Evolutionary conservation across 2,113 vertebrate genomes (phyloP).

Genomic region (Aspidoscelis tigris): DNA sequence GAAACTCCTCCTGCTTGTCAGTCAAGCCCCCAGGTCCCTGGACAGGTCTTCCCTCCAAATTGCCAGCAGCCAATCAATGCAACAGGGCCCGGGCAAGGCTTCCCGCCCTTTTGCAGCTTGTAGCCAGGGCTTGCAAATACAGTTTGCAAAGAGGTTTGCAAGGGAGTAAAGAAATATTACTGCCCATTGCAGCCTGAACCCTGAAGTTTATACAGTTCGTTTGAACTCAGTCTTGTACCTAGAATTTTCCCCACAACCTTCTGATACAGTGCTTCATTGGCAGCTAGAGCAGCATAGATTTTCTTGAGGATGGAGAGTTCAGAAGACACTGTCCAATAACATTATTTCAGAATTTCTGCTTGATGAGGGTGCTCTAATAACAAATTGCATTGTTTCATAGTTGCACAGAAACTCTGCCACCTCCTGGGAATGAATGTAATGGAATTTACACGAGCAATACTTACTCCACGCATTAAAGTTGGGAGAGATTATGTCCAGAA

Average conservation of each 20-base stretch:
- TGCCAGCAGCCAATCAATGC: too few relatives aligned
- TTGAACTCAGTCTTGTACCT: background rate
- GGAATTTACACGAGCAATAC: slow-evolving; percentile 98
- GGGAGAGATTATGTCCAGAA: slow-evolving; percentile 98
- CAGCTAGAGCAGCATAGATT: background rate
- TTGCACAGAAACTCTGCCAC: slow-evolving; percentile 97
- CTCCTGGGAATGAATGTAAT: slow-evolving; percentile 96
- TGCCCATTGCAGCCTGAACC: too few relatives aligned
- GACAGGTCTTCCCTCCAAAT: too few relatives aligned
- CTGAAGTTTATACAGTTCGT: too few relatives aligned
- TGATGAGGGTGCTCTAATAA: background rate
- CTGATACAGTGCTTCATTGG: background rate
- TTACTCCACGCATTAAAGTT: slow-evolving; percentile 97
- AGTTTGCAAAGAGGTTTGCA: too few relatives aligned
- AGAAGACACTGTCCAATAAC: background rate
- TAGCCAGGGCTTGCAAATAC: too few relatives aligned
- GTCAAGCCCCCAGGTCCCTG: too few relatives aligned
- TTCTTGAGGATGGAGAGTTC: background rate
- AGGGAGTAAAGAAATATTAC: too few relatives aligned
- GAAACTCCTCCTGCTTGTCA: too few relatives aligned
- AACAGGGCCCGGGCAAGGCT: too few relatives aligned
- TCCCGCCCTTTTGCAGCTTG: too few relatives aligned
- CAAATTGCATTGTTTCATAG: slow-evolving; percentile 64
- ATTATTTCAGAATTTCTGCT: fast-evolving
- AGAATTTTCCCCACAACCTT: background rate